These are phyloP conservation scores for Tyria jacobaeae DNA, from an alignment of 2,888 invertebrate genomes.

Conservation along the genomic window DNA sequence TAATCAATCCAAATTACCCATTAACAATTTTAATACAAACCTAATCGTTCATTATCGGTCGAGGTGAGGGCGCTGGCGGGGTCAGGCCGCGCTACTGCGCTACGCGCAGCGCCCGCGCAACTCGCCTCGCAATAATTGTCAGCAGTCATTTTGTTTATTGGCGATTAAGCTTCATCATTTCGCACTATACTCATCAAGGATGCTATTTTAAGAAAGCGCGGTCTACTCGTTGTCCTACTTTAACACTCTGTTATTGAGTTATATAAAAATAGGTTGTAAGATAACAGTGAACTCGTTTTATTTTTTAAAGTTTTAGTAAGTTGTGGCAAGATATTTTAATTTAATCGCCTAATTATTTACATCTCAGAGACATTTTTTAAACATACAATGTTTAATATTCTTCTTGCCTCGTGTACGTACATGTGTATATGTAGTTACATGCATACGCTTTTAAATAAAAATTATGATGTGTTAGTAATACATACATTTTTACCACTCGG, in stretches of 20 bases:
- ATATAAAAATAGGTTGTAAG: conserved; percentile 36
- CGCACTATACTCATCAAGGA: conserved; percentile 66
- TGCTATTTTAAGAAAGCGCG: conserved; percentile 72
- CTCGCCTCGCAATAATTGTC: conserved; percentile 61
- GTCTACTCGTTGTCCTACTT: conserved; percentile 69
- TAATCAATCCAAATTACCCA: conserved; percentile 30
- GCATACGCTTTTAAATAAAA: not conserved
- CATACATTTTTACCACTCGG: not conserved
- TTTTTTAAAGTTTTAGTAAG: not conserved
- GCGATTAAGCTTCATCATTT: conserved; percentile 70
- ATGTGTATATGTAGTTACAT: too few species aligned
- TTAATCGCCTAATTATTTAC: conserved; percentile 2
- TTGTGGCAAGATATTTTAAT: not conserved
- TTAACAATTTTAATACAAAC: conserved; percentile 38
- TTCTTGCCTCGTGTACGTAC: not conserved
- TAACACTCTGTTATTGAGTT: conserved; percentile 31
- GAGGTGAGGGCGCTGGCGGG: conserved; percentile 25
- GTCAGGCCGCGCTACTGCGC: conserved; percentile 50
- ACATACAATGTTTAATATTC: not conserved
- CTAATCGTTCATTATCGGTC: conserved; percentile 46
- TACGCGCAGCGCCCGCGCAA: conserved; percentile 49
- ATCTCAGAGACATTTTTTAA: conserved; percentile 1
- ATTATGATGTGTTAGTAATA: not conserved
- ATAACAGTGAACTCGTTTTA: conserved; percentile 26
- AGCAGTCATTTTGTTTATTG: conserved; percentile 77